Conservation (phyloP, 2,797 vertebrate genomes). For the Lepus oiostolus region DNA sequence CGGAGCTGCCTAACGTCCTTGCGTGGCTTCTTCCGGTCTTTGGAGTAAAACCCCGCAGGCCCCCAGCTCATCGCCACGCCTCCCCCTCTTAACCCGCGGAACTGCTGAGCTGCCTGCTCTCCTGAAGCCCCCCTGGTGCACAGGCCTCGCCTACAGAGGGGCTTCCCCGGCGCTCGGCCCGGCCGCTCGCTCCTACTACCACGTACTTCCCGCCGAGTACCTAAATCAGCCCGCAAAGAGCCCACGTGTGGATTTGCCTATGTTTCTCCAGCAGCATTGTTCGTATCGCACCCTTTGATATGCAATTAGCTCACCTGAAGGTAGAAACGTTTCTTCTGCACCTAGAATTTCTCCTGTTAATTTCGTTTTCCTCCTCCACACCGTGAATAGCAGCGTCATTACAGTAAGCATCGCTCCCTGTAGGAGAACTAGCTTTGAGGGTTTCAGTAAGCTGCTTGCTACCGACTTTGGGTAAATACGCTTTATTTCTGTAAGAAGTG, state of each 20-base stretch:
- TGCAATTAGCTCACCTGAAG: not conserved
- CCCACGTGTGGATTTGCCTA: not conserved
- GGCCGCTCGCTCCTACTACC: not conserved
- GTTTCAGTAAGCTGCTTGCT: conserved; percentile 34
- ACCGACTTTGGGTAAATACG: conserved; percentile 11
- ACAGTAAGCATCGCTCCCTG: not conserved
- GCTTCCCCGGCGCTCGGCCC: not conserved
- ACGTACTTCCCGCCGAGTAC: not conserved
- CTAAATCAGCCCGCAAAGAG: not conserved
- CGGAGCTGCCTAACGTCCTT: not conserved
- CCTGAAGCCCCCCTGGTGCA: too few relatives aligned
- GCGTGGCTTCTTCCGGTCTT: not conserved
- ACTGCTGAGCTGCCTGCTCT: not conserved
- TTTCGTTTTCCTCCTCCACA: not conserved
- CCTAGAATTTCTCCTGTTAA: conserved; percentile 29
- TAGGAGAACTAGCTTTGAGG: not conserved
- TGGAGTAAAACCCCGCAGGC: not conserved
- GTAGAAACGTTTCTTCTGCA: not conserved
- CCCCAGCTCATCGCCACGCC: not conserved
- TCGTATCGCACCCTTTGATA: not conserved
- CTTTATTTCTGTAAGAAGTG: not conserved
- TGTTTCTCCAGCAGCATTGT: not conserved
- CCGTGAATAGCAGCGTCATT: not conserved
- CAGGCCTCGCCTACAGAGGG: not conserved
- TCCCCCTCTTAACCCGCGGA: not conserved